These are phyloP conservation scores for Intellagama lesueurii DNA, from an alignment of 2,797 vertebrate species.

Conservation along the genomic window DNA sequence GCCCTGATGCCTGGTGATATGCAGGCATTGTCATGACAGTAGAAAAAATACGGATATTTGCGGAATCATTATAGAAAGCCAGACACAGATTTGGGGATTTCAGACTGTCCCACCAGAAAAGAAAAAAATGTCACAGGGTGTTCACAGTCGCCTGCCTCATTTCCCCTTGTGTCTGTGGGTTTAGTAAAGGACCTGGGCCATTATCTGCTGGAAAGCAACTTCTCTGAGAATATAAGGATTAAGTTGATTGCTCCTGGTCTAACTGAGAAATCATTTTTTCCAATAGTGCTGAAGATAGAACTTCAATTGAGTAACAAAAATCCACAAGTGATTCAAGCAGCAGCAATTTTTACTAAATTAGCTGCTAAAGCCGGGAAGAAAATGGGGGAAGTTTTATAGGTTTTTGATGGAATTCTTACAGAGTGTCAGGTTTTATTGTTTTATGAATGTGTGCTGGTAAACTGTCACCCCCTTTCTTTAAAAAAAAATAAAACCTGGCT, in stretches of 20 bases:
- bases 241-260: constrained; percentile 10
- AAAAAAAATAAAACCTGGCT: too few relatives aligned
- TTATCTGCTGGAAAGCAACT: not conserved
- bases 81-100: not conserved
- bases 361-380: not conserved
- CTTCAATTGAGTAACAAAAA: constrained; percentile 30
- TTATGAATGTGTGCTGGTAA: not conserved
- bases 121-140: not conserved
- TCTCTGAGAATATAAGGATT: not conserved
- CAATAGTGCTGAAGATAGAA: constrained; percentile 11
- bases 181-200: too few relatives aligned
- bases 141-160: too few relatives aligned
- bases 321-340: constrained; percentile 20
- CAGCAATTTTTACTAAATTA: constrained; percentile 33
- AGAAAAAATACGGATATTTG: not conserved
- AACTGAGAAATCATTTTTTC: constrained; percentile 15
- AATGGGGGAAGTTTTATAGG: not conserved
- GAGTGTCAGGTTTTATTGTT: constrained; percentile 11
- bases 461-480: not conserved
- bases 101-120: not conserved
- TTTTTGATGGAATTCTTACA: constrained; percentile 24
- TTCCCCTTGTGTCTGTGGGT: not conserved
- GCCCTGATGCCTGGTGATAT: not conserved
- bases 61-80: not conserved
- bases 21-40: not conserved